Percentiles rank a stretch among this genome's conserved stretches.
Conservation (phyloP, 2,113 vertebrate species). For the Regulus satrapa region DNA sequence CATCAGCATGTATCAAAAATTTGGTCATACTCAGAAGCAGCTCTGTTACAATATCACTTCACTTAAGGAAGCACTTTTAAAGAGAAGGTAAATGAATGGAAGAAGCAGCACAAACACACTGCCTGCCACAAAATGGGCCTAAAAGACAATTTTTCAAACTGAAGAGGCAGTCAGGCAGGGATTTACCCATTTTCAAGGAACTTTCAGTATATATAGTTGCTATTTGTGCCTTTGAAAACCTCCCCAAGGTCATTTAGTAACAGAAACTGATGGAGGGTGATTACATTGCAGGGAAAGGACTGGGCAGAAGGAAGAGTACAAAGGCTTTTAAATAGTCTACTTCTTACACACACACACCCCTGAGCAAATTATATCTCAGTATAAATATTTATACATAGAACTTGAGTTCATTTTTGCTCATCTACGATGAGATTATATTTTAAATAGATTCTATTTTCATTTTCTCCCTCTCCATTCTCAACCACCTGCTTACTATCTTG, state of each 20-base stretch:
- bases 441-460: slow-evolving; percentile 66
- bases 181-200: background rate
- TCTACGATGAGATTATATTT: slow-evolving; percentile 59
- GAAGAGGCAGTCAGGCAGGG: background rate
- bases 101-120: background rate
- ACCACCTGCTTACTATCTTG: slow-evolving; percentile 75
- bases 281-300: background rate
- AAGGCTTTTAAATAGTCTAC: slow-evolving; percentile 22
- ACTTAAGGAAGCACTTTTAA: background rate
- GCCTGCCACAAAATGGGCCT: background rate
- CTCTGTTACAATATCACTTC: background rate
- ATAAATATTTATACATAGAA: slow-evolving; percentile 68
- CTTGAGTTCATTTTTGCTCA: slow-evolving; percentile 58
- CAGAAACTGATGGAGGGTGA: background rate
- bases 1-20: background rate
- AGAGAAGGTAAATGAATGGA: background rate
- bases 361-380: slow-evolving; percentile 53
- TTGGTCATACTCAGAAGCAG: background rate
- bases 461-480: slow-evolving; percentile 50
- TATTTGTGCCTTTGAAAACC: background rate
- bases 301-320: background rate
- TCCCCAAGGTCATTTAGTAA: background rate
- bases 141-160: background rate
- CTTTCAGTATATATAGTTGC: background rate
- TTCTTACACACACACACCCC: slow-evolving; percentile 17